These are phyloP conservation scores for Horisme vitalbata DNA, from an alignment of 2,888 invertebrate species.

Conservation along the genomic window DNA sequence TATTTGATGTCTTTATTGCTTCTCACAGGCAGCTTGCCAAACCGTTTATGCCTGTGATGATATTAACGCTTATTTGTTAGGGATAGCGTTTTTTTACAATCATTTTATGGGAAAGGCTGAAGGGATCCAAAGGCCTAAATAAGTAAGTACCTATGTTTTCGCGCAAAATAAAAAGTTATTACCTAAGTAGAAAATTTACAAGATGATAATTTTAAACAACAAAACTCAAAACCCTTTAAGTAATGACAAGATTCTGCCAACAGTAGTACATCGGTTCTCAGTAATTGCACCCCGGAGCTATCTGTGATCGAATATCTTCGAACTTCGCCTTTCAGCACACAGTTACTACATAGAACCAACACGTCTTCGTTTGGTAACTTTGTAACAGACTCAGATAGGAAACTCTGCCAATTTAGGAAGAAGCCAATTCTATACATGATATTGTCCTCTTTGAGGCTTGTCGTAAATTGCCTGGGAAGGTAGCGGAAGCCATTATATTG, in stretches of 20 bases:
- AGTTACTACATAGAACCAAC: slow-evolving; percentile 38
- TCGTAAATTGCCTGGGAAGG: too few relatives aligned
- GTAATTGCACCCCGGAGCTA: slow-evolving; percentile 46
- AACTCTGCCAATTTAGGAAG: slow-evolving; percentile 56
- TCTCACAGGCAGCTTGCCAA: slow-evolving; percentile 15
- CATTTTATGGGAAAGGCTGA: too few relatives aligned
- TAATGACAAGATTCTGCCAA: slow-evolving; percentile 10
- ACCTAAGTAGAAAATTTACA: too few relatives aligned
- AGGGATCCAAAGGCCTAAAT: too few relatives aligned
- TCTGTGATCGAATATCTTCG: slow-evolving; percentile 42
- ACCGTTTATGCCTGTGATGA: slow-evolving; percentile 15
- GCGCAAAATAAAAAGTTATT: too few relatives aligned
- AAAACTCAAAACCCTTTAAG: neutral
- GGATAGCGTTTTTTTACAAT: too few relatives aligned
- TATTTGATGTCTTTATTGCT: slow-evolving; percentile 12
- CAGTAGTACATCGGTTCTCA: slow-evolving; percentile 26
- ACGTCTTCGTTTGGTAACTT: slow-evolving; percentile 46
- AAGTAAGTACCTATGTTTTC: too few relatives aligned
- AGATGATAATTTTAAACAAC: too few relatives aligned
- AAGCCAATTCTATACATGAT: neutral
- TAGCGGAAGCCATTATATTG: too few relatives aligned
- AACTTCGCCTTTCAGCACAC: slow-evolving; percentile 48
- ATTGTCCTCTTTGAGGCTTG: neutral
- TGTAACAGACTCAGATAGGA: slow-evolving; percentile 47
- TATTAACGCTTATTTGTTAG: slow-evolving; percentile 6